Evolutionary conservation across 1,140 invertebrate genomes (phyloP), one percentile per base, ranked within the genome.

Genomic region (Nasonia giraulti): DNA sequence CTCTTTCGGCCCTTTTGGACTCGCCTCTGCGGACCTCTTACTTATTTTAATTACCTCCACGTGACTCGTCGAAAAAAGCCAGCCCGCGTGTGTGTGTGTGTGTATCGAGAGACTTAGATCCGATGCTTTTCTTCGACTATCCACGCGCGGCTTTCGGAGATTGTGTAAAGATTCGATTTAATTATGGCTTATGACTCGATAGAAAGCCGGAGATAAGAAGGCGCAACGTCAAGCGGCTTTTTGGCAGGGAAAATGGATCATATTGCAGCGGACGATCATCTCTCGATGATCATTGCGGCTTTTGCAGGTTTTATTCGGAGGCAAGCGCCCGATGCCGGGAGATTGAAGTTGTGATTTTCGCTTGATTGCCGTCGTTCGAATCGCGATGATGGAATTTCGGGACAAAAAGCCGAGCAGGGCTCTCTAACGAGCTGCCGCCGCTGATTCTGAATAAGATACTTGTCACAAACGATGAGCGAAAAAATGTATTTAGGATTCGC

Each of bases 31-130:
- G 87, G 87, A 91, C 87, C 90, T 89, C 87, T 89, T 87, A 92
- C 89, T 92, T 92, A 91, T 89, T 88, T 91, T 92, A 92, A 93
- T 93, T 92, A 92, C 91, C 91, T 91, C 89, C 89, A 92, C 91
- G 90, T 93, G 91, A 92, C 91, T 92, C 89, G 90, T 88, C 91
- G 88, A 89, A 92, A 93, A 91, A 93, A 91, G 85, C 17, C 6
- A 1, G 37, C 33, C 31, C 47, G 33, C 4, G 73, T 11, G 73
- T 3, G 73, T 31, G 71, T 31, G 71, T 50, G 47, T 50, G 47
- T 50, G 14, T 50, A 50, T 17, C 14, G 50, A 55, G 50, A 55
- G 55, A 62, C 17, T 37, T 37, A 37, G 20, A n/a, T 6, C 0
- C 20, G 55, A 62, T 62, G 55, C 55, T 71, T 80, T 69, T 85